phyloP scores from a whole-genome alignment of 2,113 vertebrate species.

The human region DNA sequence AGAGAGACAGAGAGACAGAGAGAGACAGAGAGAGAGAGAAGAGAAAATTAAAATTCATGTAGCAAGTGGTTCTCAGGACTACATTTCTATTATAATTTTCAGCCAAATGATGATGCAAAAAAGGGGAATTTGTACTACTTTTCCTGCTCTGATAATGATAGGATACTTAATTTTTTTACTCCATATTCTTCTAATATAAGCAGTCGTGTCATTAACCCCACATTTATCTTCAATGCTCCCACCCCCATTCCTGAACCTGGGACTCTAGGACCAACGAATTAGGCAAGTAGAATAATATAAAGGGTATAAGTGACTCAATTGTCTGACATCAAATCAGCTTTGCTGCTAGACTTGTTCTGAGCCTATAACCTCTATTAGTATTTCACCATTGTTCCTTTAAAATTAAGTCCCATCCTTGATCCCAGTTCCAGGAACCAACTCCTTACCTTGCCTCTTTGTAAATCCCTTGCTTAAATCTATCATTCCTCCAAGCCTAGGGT shows the following conservation, averaged over 20 bases:
- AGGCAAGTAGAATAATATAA: neutral
- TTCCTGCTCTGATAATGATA: neutral
- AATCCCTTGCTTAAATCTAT: neutral
- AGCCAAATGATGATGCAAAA: neutral
- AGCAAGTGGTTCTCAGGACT: neutral
- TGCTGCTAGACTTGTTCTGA: neutral
- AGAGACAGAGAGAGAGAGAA: neutral
- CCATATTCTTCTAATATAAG: neutral
- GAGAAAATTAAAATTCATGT: neutral
- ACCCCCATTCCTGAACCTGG: neutral
- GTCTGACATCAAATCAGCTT: conserved; percentile 16
- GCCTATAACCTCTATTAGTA: neutral
- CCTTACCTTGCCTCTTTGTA: neutral
- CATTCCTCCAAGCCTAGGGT: neutral
- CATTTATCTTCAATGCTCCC: neutral
- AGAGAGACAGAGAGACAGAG: too few relatives aligned
- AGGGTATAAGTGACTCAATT: neutral
- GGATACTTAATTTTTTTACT: neutral
- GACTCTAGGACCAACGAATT: neutral
- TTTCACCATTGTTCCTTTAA: neutral
- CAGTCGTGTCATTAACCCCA: neutral
- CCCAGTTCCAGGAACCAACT: neutral
- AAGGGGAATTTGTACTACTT: neutral
- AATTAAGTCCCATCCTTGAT: conserved; percentile 1
- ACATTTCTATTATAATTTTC: conserved; percentile 25